Percentiles rank a stretch among this genome's conserved stretches.
Evolutionary conservation across 2,797 vertebrate genomes (phyloP).

Genomic region (Oreochromis grahami): DNA sequence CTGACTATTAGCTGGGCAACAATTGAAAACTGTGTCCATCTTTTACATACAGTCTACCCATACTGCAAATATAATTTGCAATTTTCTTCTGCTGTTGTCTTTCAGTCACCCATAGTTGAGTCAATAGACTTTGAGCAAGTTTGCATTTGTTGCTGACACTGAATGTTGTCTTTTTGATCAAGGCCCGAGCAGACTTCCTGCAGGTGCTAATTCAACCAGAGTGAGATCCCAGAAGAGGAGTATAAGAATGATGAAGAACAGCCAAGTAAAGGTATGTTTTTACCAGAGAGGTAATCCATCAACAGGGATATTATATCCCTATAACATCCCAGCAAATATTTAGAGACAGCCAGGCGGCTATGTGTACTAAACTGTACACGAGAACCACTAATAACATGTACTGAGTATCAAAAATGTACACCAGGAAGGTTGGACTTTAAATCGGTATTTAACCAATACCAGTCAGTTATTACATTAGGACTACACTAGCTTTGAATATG

Average conservation of each 20-base stretch:
- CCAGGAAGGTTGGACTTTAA: background rate
- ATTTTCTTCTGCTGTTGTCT: background rate
- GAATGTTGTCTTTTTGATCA: background rate
- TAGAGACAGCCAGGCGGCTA: background rate
- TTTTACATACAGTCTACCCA: background rate
- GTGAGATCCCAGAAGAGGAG: conserved; percentile 46
- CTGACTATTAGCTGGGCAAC: background rate
- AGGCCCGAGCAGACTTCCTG: conserved; percentile 59
- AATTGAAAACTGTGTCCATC: background rate
- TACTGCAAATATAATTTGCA: background rate
- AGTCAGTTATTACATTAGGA: background rate
- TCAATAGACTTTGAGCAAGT: background rate
- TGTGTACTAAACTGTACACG: too few relatives aligned
- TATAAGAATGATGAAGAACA: conserved; percentile 41
- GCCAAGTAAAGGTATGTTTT: conserved; percentile 58
- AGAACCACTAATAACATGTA: too few relatives aligned
- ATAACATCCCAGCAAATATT: background rate
- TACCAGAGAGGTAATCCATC: background rate
- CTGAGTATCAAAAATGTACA: background rate
- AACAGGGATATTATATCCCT: background rate
- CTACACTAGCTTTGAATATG: background rate
- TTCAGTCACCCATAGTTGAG: background rate
- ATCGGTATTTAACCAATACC: background rate
- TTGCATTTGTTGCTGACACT: background rate
- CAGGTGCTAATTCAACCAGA: conserved; percentile 62